Evolutionary conservation across 2,888 invertebrate species (phyloP), one percentile per base, ranked within the genome.

Genomic region (Ormyrus labotus): DNA sequence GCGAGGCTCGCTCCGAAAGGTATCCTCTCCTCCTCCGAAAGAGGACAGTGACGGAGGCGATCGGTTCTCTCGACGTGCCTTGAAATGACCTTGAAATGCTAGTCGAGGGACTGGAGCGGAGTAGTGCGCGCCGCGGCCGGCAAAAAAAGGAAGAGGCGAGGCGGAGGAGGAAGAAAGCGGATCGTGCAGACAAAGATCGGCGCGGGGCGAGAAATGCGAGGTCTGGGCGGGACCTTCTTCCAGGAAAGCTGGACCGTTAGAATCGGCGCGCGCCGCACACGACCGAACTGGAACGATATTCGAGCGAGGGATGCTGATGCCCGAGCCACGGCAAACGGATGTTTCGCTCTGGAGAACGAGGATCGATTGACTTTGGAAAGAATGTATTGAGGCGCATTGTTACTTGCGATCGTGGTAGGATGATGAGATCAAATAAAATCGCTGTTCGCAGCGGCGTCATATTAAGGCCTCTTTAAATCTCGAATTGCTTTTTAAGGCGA

Each of bases 191-290:
- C 10, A 67, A 45, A 67, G 67, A 67, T 67, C 67, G 67, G 67
- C 67, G 45, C 51, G 57, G 61, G n/a, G 13, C 1, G n/a, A n/a
- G 58, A n/a, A 58, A 58, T 6, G n/a, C 19, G 51, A 53, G 53
- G 53, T 65, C 63, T 64, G 72, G 75, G 76, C 71, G 80, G 60
- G 82, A 82, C 82, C 81, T 82, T 83, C 78, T 83, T 83, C 81
- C 78, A 78, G 79, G 83, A 83, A 83, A 83, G 83, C 70, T 34
- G 50, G 75, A 83, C 84, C 84, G 84, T 84, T 84, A 84, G 78
- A 71, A 69, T 60, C 80, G 61, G 63, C 67, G 76, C 81, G 72
- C 68, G 7, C 8, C 2, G 53, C 76, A 80, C 81, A 81, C 81
- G 45, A 68, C n/a, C 63, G 79, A 82, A 82, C 79, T 78, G 69